phyloP scores from a whole-genome alignment of 2,113 vertebrate genomes.

The Elephantulus edwardii region DNA sequence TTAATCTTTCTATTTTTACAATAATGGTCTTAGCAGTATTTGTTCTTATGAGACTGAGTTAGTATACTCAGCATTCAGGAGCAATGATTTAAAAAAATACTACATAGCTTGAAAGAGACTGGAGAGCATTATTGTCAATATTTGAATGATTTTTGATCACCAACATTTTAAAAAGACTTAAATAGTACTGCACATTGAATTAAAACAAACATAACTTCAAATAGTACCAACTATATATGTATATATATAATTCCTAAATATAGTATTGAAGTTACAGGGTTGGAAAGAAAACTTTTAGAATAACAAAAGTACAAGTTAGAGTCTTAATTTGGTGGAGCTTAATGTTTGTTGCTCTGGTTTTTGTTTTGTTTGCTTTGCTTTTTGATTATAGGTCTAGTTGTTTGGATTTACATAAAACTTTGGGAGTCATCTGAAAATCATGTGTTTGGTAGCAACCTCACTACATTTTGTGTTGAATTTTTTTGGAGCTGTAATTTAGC shows the following conservation, averaged over 20 bases:
- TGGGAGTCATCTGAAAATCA: conserved; percentile 47
- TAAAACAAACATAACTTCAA: conserved; percentile 30
- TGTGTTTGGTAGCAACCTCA: conserved; percentile 35
- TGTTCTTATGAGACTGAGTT: too few relatives aligned
- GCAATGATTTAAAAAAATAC: too few relatives aligned
- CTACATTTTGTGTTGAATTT: conserved; percentile 19
- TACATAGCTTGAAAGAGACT: too few relatives aligned
- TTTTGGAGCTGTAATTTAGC: conserved; percentile 52
- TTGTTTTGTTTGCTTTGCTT: background rate
- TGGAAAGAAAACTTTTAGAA: background rate
- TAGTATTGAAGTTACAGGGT: conserved; percentile 15
- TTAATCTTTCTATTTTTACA: too few relatives aligned
- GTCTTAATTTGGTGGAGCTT: background rate
- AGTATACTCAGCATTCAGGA: too few relatives aligned
- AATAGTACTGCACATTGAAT: background rate
- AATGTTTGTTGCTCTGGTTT: background rate
- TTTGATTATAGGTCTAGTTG: conserved; percentile 31
- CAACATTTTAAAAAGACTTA: conserved; percentile 11
- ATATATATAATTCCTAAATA: conserved; percentile 2
- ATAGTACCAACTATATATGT: background rate
- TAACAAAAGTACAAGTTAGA: background rate
- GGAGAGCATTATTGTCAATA: too few relatives aligned
- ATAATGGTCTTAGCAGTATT: too few relatives aligned
- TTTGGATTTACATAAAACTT: conserved; percentile 53
- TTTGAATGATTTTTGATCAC: background rate